Base-by-base conservation (phyloP, 2,113 vertebrate species). In the Periophthalmodon schlosseri region DNA sequence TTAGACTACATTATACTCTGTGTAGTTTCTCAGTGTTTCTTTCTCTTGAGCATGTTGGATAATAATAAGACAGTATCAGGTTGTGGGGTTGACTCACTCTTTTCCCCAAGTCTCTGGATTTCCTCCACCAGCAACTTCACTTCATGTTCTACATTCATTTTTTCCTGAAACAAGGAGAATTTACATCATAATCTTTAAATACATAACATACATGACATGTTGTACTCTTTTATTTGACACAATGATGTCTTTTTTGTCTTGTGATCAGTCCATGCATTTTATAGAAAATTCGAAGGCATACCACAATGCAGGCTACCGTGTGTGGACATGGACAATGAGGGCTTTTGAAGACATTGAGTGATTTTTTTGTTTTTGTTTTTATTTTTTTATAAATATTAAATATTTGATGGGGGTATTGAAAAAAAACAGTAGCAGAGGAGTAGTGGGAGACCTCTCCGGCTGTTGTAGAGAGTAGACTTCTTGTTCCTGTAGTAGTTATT, bases 131-230 rank as follows among this genome's bases (percentile, higher is more conserved):
- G 89, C 84, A 98, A 85, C 4, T 11, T 78, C n/a, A 99, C 80
- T 90, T 99, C 97, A 76, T 97, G 95, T 12, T 93, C 83, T 83
- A 97, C 94, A 18, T 99, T 93, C 98, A 99, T 99, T 78, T 88
- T 93, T 83, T 47, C 92, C 92, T 47, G 24, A 75, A 47, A 75
- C 56, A 15, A 7, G 1, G 34, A 69, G 65, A 71, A 72, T 34
- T 0, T 24, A 2, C 10, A 61, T 64, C 3, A 44, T 64, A 8
- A 24, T 6, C 14, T 54, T 14, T 14, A 28, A 12, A 60, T 23
- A 4, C 28, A 28, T 23, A 60, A 10, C 11, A 60, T 24, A 5
- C 14, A 8, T 6, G 15, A 60, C 24, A 28, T 44, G 39, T 2
- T 44, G 39, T 9, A 44, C 5, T 44, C 39, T 44, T 39, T 39